These are phyloP conservation scores for Asbolus verrucosus DNA, from an alignment of 1,140 invertebrate species.

Conservation along the genomic window DNA sequence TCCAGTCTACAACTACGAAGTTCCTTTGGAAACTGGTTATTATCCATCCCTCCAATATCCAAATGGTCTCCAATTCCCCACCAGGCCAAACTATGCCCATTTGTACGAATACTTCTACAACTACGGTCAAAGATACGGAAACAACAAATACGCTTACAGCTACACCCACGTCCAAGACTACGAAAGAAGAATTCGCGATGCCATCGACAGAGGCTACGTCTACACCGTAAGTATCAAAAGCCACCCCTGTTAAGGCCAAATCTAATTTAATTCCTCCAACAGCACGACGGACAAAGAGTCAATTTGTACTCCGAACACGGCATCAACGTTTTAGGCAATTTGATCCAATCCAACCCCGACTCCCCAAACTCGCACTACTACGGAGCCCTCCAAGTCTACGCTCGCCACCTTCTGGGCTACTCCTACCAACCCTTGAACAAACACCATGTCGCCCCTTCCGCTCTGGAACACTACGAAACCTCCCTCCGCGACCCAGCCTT, in stretches of 20 bases:
- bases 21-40: constrained; percentile 71
- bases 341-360: constrained; percentile 76
- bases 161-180: constrained; percentile 54
- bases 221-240: constrained; percentile 5
- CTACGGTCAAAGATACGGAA: constrained; percentile 60
- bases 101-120: constrained; percentile 62
- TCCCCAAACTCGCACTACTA: constrained; percentile 75
- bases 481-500: constrained; percentile 76
- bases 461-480: constrained; percentile 69
- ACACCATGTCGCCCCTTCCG: constrained; percentile 60
- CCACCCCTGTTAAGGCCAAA: neutral
- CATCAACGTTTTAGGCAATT: constrained; percentile 73
- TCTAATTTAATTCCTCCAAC: constrained; percentile 18
- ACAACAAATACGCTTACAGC: constrained; percentile 44
- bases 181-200: constrained; percentile 66
- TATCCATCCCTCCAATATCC: constrained; percentile 73
- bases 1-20: constrained; percentile 69
- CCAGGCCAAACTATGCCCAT: constrained; percentile 68
- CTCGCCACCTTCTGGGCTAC: constrained; percentile 72
- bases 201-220: constrained; percentile 67
- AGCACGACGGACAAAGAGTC: constrained; percentile 67
- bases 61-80: constrained; percentile 75
- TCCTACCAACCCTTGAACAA: constrained; percentile 55
- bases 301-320: constrained; percentile 67
- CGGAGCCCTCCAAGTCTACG: constrained; percentile 70